phyloP scores from a whole-genome alignment of 2,797 vertebrate genomes.

The Hirundo rustica region DNA sequence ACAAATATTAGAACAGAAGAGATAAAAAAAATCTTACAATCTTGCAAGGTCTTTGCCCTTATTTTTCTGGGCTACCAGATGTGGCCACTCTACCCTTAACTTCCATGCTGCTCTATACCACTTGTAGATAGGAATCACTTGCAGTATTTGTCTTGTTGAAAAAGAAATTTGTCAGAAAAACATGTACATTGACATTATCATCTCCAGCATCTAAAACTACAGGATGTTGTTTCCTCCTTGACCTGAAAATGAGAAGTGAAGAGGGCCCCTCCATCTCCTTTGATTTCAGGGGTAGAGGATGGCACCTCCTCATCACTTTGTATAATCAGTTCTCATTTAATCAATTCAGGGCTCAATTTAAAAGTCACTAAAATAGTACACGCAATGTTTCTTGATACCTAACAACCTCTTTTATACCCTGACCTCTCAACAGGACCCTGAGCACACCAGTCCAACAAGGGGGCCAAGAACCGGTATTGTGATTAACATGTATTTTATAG shows the following conservation, averaged over 20 bases:
- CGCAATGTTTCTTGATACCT: neutral
- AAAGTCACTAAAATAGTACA: neutral
- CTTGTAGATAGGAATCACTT: neutral
- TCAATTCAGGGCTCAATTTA: neutral
- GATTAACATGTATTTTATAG: slow-evolving; percentile 39
- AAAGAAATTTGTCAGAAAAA: neutral
- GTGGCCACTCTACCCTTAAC: neutral
- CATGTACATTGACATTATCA: neutral
- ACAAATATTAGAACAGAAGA: neutral
- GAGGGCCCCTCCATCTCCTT: neutral
- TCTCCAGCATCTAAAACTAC: neutral
- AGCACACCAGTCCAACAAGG: neutral
- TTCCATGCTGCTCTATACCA: neutral
- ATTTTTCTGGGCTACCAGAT: neutral
- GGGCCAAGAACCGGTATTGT: slow-evolving; percentile 18
- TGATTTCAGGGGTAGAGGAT: neutral
- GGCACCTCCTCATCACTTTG: neutral
- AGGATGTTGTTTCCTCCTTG: neutral
- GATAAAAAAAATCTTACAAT: neutral
- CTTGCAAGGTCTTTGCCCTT: neutral
- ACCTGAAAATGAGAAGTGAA: neutral
- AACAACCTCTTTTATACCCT: slow-evolving; percentile 37
- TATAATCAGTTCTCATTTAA: neutral
- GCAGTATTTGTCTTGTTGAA: neutral
- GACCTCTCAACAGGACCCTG: slow-evolving; percentile 20